Conservation (phyloP, 2,113 vertebrate genomes). For the Gadus macrocephalus region DNA sequence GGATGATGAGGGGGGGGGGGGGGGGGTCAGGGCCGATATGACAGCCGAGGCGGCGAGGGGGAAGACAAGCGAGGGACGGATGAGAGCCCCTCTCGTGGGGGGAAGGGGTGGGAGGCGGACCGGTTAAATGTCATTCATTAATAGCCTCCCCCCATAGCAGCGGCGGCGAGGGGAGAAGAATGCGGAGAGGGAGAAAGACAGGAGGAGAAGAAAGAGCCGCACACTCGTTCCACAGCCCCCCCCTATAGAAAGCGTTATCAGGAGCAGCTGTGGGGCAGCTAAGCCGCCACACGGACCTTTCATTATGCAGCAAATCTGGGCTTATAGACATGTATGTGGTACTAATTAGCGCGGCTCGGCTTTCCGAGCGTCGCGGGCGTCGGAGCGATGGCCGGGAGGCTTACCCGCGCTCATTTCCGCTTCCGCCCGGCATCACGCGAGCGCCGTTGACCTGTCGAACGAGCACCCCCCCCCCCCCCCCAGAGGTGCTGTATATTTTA, state of each 20-base stretch:
- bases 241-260: not conserved
- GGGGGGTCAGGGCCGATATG: constrained; percentile 56
- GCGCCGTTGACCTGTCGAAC: not conserved
- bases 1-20: constrained; percentile 51
- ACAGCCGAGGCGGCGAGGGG: constrained; percentile 48
- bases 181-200: not conserved
- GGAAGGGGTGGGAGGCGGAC: constrained; percentile 18
- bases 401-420: no score
- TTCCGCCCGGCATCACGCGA: not conserved
- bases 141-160: not conserved
- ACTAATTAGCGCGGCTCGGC: constrained; percentile 17
- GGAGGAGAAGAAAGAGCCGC: not conserved
- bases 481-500: not conserved
- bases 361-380: constrained; percentile 1
- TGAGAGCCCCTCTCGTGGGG: constrained; percentile 23
- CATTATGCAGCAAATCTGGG: constrained; percentile 27
- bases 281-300: constrained; percentile 14
- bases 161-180: not conserved
- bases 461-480: not conserved
- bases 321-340: constrained; percentile 12
- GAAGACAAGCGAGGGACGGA: constrained; percentile 61
- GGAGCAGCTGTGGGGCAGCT: constrained; percentile 24
- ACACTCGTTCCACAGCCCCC: no score
- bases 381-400: not conserved
- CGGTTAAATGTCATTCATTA: constrained; percentile 31